Percentiles rank a stretch among this genome's conserved stretches.
phyloP scores from a whole-genome alignment of 1,140 invertebrate genomes.

The Chlorops oryzae region DNA sequence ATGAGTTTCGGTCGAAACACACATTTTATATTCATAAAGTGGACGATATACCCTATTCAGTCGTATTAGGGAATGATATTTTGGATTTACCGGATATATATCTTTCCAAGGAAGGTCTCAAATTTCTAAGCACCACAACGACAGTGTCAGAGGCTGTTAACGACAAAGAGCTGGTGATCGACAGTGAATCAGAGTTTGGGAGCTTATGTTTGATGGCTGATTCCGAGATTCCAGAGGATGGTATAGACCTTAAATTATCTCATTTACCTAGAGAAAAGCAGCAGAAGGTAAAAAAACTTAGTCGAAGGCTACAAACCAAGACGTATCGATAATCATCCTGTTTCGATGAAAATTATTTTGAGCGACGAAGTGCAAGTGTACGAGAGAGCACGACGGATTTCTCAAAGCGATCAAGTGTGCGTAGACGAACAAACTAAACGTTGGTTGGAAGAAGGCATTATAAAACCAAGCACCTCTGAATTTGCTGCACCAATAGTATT shows the following conservation, averaged over 20 bases:
- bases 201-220: too few species aligned
- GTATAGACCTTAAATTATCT: neutral
- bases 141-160: too few species aligned
- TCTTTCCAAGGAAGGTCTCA: too few species aligned
- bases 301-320: neutral
- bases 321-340: neutral
- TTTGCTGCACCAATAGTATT: constrained; percentile 27
- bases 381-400: constrained; percentile 29
- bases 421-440: constrained; percentile 32
- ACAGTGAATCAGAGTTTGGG: too few species aligned
- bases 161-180: too few species aligned
- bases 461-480: constrained; percentile 22
- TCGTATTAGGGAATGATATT: too few species aligned
- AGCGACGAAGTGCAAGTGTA: constrained; percentile 24
- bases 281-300: neutral
- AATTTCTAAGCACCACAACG: too few species aligned
- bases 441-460: constrained; percentile 31
- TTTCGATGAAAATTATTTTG: constrained; percentile 19
- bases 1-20: too few species aligned
- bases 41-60: too few species aligned
- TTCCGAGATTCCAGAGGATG: too few species aligned
- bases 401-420: constrained; percentile 25
- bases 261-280: neutral
- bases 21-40: too few species aligned
- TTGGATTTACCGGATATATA: too few species aligned